Percentiles rank a stretch among this genome's conserved stretches.
Evolutionary conservation across 2,113 vertebrate species (phyloP).

Genomic region (rat (Rattus norvegicus)): GRCr8 NC_086020.1:146694501-146695000

Average conservation of each 20-base stretch:
- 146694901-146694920: not conserved
- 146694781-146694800: not conserved
- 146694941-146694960: not conserved
- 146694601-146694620: not conserved
- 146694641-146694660: not conserved
- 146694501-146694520: not conserved
- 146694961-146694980: not conserved
- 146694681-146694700: not conserved
- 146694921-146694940: not conserved
- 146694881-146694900: not conserved
- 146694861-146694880: not conserved
- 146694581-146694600: not conserved
- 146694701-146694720: not conserved
- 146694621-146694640: not conserved
- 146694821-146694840: not conserved
- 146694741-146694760: not conserved
- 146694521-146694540: too few species aligned
- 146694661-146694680: not conserved
- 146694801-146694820: not conserved
- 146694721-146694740: not conserved
- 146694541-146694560: not conserved
- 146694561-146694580: not conserved
- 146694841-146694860: not conserved
- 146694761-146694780: not conserved
- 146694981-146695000: not conserved